Evolutionary conservation across 2,113 vertebrate genomes (phyloP), one percentile per base, ranked within the genome.

Genomic region (Uria aalge): DNA sequence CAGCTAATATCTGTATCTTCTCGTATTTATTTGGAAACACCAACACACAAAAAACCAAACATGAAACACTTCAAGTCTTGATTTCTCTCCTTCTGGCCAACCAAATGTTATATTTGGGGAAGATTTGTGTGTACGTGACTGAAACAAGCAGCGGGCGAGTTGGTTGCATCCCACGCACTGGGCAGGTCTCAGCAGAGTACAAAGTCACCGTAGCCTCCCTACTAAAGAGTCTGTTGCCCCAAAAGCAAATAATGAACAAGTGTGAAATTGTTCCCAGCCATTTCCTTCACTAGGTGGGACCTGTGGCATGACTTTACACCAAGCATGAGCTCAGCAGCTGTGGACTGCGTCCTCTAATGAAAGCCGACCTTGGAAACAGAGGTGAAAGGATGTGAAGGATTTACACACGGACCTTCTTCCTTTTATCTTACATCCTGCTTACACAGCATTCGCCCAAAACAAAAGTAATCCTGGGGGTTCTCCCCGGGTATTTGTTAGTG

Each of bases 131-230:
- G 4, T 52, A 0, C 57, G 4, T 11, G 30, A 34, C 36, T 66
- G 38, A 57, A 55, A 38, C 8, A 55, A 36, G 38, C 38, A 77
- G 23, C 6, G 1, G 4, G 8, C 48, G 32, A 48, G 27, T 29
- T 34, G 27, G 6, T 68, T 3, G 1, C 1, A 2, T 12, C 30
- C 27, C 2, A 1, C 22, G 63, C 23, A 3, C 20, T 43, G 27
- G 29, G 38, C 47, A 89, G 36, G 38, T 69, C 57, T 74, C 64
- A 57, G 34, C 12, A 36, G 41, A 27, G n/a, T 13, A 77, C 23
- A 62, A n/a, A 40, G 8, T 63, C 56, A 12, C 12, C 8, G 3
- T 8, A 11, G n/a, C 12, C 4, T 48, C 36, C 9, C 14, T 38
- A 2, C 0, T 53, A 52, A 71, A 72, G 21, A 30, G 2, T 7